phyloP scores from a whole-genome alignment of 2,113 vertebrate species.

The Uropsilus gracilis region DNA sequence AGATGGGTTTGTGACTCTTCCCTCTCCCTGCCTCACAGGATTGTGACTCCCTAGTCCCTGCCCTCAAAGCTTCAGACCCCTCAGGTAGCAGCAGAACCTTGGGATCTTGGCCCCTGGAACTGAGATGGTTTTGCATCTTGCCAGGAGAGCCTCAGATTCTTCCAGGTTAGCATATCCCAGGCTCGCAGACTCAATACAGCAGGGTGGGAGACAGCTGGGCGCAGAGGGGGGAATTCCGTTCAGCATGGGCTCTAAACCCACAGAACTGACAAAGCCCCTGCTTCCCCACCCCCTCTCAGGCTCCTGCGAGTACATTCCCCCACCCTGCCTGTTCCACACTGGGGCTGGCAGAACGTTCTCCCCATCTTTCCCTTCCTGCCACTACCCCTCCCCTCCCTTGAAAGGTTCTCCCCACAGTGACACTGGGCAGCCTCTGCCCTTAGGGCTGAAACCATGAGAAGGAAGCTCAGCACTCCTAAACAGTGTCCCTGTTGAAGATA shows the following conservation, averaged over 20 bases:
- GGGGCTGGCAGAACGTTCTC: constrained; percentile 41
- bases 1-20: constrained; percentile 72
- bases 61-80: constrained; percentile 81
- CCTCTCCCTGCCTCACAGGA: constrained; percentile 45
- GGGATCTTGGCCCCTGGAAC: constrained; percentile 64
- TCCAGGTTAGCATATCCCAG: constrained; percentile 75
- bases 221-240: constrained; percentile 51
- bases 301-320: constrained; percentile 72
- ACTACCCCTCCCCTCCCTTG: not conserved
- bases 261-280: constrained; percentile 78
- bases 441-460: constrained; percentile 71
- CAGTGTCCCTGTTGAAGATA: constrained; percentile 82
- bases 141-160: constrained; percentile 70
- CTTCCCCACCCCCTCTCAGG: constrained; percentile 80
- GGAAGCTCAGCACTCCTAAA: constrained; percentile 78
- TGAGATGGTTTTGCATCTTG: constrained; percentile 73
- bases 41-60: constrained; percentile 64
- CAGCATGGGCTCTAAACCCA: constrained; percentile 59
- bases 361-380: constrained; percentile 18
- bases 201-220: constrained; percentile 78
- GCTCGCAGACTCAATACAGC: constrained; percentile 78
- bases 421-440: constrained; percentile 70
- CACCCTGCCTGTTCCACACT: constrained; percentile 31
- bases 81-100: constrained; percentile 79
- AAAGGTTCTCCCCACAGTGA: constrained; percentile 75